Evolutionary conservation across 2,113 vertebrate species (phyloP).

Genomic region (Phoenicopterus ruber): DNA sequence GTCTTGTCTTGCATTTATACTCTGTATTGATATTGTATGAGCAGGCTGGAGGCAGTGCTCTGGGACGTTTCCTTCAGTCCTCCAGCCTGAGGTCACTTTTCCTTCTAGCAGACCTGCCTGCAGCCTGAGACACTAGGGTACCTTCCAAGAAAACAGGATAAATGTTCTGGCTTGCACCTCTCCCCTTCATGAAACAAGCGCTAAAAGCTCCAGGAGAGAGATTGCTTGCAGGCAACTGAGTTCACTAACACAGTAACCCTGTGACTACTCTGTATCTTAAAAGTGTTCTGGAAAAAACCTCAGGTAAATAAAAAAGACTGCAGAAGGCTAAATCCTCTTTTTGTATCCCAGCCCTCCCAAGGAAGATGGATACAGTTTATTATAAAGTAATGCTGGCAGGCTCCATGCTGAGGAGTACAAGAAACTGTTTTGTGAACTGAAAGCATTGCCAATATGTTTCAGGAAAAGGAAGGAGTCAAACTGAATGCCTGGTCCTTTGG

Average conservation of each 20-base stretch:
- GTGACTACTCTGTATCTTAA: neutral
- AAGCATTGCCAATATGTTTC: neutral
- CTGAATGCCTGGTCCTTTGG: neutral
- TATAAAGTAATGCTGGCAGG: neutral
- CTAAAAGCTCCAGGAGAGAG: neutral
- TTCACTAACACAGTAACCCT: neutral
- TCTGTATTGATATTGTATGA: neutral
- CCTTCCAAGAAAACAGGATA: neutral
- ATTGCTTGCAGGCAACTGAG: neutral
- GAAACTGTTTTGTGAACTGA: neutral
- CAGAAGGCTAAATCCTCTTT: neutral
- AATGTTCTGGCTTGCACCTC: neutral
- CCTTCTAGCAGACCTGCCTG: neutral
- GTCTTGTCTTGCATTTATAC: neutral
- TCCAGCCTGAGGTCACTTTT: neutral
- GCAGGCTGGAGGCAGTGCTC: neutral
- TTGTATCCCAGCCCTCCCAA: neutral
- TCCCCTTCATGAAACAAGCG: neutral
- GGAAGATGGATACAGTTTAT: neutral
- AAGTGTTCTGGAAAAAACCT: neutral
- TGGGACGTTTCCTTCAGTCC: neutral
- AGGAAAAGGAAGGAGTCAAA: neutral
- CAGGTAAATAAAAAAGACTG: neutral
- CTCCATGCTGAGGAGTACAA: neutral
- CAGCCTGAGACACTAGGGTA: neutral